These are phyloP conservation scores for Numenius phaeopus DNA, from an alignment of 2,797 vertebrate genomes.

Conservation along the genomic window DNA sequence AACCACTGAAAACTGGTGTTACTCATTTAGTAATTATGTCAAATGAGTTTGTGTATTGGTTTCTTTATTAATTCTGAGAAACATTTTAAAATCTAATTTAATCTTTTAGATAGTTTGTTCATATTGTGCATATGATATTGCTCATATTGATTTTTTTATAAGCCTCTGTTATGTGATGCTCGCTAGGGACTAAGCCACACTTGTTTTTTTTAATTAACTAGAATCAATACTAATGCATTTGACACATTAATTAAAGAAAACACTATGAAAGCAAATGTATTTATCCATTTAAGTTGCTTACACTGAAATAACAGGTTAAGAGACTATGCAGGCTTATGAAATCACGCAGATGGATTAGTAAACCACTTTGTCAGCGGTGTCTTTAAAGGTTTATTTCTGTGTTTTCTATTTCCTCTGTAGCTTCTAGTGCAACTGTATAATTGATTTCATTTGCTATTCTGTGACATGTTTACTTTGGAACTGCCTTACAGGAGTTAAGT, in stretches of 20 bases:
- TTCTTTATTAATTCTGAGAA: background rate
- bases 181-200: background rate
- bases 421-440: background rate
- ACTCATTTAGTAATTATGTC: background rate
- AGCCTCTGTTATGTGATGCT: background rate
- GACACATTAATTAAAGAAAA: conserved; percentile 23
- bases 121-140: background rate
- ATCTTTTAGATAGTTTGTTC: background rate
- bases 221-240: conserved; percentile 49
- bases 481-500: background rate
- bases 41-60: background rate
- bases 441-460: background rate
- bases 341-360: background rate
- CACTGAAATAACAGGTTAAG: background rate
- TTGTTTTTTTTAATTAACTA: background rate
- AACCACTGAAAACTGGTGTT: background rate
- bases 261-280: background rate
- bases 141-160: conserved; percentile 34
- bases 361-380: background rate
- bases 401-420: background rate
- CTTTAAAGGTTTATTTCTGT: background rate
- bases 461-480: background rate
- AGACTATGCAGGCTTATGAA: background rate
- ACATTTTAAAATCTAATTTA: background rate
- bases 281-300: background rate